These are phyloP conservation scores for Prietella phreatophila DNA, from an alignment of 2,113 vertebrate genomes.

Conservation along the genomic window DNA sequence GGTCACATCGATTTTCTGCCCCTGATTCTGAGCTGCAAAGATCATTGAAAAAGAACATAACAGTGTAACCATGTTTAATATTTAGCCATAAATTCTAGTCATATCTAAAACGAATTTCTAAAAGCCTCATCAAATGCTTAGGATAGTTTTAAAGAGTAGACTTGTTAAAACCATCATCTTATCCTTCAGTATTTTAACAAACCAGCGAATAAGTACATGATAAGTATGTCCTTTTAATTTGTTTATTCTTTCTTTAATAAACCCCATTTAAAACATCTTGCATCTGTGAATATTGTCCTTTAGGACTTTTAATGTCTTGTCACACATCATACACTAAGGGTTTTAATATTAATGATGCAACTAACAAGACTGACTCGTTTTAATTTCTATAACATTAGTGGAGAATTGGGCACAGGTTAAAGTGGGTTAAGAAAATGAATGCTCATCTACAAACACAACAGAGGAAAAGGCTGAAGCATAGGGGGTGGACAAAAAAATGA, in stretches of 20 bases:
- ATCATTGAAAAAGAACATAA: background rate
- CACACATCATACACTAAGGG: background rate
- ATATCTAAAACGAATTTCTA: background rate
- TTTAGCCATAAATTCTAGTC: background rate
- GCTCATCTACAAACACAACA: background rate
- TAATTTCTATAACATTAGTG: background rate
- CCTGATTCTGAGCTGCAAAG: conserved; percentile 56
- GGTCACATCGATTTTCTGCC: conserved; percentile 77
- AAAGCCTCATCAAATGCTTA: background rate
- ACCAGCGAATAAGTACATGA: background rate
- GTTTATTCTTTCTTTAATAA: background rate
- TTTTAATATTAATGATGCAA: background rate
- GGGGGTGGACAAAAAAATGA: no score
- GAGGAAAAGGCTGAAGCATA: background rate
- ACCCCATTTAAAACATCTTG: background rate
- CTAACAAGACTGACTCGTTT: background rate
- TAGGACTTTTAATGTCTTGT: background rate
- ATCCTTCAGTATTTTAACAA: background rate
- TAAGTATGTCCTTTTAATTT: background rate
- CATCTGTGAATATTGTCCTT: background rate
- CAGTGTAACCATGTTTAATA: background rate
- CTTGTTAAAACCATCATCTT: background rate
- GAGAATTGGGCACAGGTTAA: background rate
- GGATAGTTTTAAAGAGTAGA: background rate
- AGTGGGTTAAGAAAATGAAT: background rate